phyloP scores from a whole-genome alignment of 2,888 invertebrate species.

The Ellobium chinense region DNA sequence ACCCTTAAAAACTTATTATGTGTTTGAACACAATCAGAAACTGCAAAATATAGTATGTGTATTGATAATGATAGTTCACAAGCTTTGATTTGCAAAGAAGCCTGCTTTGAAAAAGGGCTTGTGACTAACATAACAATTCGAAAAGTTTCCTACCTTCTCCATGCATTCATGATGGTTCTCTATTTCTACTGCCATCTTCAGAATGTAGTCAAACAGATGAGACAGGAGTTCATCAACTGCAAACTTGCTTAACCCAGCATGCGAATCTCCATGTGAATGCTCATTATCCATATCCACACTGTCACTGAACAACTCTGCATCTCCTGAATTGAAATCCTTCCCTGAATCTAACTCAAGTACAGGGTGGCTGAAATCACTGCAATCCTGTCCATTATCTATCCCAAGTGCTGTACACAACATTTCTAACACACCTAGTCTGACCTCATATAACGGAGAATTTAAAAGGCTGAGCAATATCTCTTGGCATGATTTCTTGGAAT shows the following conservation, averaged over 20 bases:
- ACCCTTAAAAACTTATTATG: too few relatives aligned
- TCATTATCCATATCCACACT: background rate
- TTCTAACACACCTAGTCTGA: slow-evolving; percentile 47
- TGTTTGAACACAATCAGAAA: too few relatives aligned
- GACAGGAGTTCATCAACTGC: background rate
- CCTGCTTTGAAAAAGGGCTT: too few relatives aligned
- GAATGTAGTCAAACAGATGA: slow-evolving; percentile 46
- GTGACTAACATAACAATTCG: too few relatives aligned
- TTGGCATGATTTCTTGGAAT: background rate
- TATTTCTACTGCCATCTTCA: slow-evolving; percentile 50
- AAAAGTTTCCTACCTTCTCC: slow-evolving; percentile 53
- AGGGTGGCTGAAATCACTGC: background rate
- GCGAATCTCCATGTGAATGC: too few relatives aligned
- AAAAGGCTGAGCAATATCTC: slow-evolving; percentile 1
- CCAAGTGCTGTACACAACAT: slow-evolving; percentile 10
- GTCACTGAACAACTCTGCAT: background rate
- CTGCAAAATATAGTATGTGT: too few relatives aligned
- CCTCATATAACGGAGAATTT: slow-evolving; percentile 50
- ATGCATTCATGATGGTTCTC: slow-evolving; percentile 58
- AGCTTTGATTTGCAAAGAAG: too few relatives aligned
- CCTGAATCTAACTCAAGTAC: background rate
- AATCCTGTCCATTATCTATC: background rate
- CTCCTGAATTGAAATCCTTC: background rate
- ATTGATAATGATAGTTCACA: too few relatives aligned
- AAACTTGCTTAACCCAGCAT: background rate